Evolutionary conservation across 2,888 invertebrate species (phyloP).

Genomic region (Epinotia ramella): DNA sequence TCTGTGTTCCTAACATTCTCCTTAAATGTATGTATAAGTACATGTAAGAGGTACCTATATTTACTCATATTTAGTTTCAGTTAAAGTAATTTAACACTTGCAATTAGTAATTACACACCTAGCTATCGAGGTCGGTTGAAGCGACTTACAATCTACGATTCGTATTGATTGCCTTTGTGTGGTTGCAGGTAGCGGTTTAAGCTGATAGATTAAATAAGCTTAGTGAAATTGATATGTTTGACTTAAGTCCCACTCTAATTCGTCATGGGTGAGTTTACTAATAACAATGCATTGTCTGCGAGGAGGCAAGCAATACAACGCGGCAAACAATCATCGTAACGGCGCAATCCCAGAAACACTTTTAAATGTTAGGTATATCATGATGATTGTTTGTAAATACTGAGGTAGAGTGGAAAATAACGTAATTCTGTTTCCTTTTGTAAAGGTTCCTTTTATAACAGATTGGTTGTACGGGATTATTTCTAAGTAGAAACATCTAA

Average conservation of each 20-base stretch:
- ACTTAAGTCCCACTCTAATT: constrained; percentile 20
- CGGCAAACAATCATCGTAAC: constrained; percentile 62
- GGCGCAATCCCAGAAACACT: constrained; percentile 58
- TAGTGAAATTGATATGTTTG: constrained; percentile 47
- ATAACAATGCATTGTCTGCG: constrained; percentile 67
- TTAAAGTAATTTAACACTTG: too few species aligned
- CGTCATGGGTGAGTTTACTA: constrained; percentile 49
- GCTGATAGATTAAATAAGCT: constrained; percentile 6
- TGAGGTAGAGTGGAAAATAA: constrained; percentile 34
- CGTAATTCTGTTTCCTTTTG: not conserved
- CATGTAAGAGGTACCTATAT: not conserved
- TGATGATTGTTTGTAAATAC: constrained; percentile 56
- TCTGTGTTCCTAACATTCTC: too few species aligned
- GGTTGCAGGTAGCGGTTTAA: not conserved
- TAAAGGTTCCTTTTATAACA: not conserved
- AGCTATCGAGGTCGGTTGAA: not conserved
- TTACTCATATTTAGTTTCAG: too few species aligned
- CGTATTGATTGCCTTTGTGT: not conserved
- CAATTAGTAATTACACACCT: too few species aligned
- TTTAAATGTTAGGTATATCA: constrained; percentile 55
- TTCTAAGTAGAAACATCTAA: not conserved
- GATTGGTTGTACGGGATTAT: not conserved
- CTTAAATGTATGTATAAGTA: not conserved
- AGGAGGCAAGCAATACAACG: constrained; percentile 56
- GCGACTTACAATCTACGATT: not conserved